Base-by-base conservation (phyloP, 2,888 invertebrate species). In the Molanna angustata region DNA sequence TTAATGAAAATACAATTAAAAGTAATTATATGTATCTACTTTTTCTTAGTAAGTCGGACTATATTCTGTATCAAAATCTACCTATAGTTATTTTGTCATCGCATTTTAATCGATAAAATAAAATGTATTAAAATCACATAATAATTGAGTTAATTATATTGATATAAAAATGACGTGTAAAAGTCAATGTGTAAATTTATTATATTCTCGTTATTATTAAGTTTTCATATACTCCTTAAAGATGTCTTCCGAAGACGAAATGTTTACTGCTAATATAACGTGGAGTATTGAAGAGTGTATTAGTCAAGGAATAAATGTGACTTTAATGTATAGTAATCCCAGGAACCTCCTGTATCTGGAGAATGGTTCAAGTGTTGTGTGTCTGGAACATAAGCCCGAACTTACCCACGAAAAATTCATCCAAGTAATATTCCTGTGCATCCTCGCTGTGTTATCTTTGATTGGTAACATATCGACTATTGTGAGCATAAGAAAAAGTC, bases 401-500 rank as follows among this genome's bases (percentile, higher is more conserved):
- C 70, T 88, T 20, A 85, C 84, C 4, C 76, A 75, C 44, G 78
- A 80, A 11, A 80, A 83, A 0, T 67, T 85, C 57, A 74, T 86
- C 14, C 83, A 84, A 64, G 85, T 83, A 0, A 79, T 84, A 55
- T 78, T 90, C 0, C 71, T 90, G 9, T 75, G 80, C 0, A 74
- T 82, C 6, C 84, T 91, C 80, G 88, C 88, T 1, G 62, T 85
- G 1, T 69, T 89, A 52, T 89, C 90, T 0, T 73, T 90, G 18
- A 67, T 87, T 42, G 90, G 86, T 14, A 91, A 91, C 67, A 69
- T 83, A 18, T 84, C 86, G 2, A 90, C 90, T 1, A 83, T 91
- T 62, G 80, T 85, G 69, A 89, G 88, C 62, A 87, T 90, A 64
- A 80, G 79, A 60, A 79, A 79, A 63, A 84, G 84, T 3, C 80